Evolutionary conservation across 2,797 vertebrate species (phyloP).

Genomic region (Hypotaenidia philippensis): DNA sequence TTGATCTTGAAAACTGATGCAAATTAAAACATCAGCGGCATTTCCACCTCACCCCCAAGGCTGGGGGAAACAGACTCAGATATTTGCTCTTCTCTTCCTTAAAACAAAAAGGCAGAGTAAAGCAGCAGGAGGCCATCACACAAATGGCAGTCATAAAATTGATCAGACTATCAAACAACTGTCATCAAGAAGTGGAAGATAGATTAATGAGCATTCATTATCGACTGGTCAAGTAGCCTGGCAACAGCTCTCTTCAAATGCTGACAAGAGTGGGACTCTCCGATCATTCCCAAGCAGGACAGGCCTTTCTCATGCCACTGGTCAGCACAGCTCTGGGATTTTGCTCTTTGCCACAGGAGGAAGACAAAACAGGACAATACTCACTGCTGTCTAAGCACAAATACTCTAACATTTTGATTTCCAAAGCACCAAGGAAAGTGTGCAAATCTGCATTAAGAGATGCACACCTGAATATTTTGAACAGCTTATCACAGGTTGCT

Average conservation of each 20-base stretch:
- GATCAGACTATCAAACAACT: conserved; percentile 55
- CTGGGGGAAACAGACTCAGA: neutral
- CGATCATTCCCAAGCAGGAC: neutral
- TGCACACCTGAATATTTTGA: neutral
- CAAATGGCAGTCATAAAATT: conserved; percentile 43
- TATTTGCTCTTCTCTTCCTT: neutral
- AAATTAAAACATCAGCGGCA: neutral
- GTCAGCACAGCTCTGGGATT: neutral
- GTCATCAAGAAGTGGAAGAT: neutral
- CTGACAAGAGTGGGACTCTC: conserved; percentile 18
- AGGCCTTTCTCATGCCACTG: neutral
- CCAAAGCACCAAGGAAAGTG: neutral
- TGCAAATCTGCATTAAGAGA: neutral
- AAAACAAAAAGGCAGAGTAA: neutral
- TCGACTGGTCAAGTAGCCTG: conserved; percentile 33
- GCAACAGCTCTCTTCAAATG: conserved; percentile 3
- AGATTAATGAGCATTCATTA: conserved; percentile 48
- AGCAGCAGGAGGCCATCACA: conserved; percentile 16
- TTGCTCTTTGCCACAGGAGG: neutral
- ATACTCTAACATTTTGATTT: neutral
- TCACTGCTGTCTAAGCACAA: neutral
- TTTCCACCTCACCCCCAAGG: neutral
- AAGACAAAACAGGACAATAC: neutral
- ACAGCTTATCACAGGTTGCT: neutral
- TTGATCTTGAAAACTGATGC: conserved; percentile 39